These are phyloP conservation scores for Lithophane socia DNA, from an alignment of 2,888 invertebrate genomes.

Conservation along the genomic window DNA sequence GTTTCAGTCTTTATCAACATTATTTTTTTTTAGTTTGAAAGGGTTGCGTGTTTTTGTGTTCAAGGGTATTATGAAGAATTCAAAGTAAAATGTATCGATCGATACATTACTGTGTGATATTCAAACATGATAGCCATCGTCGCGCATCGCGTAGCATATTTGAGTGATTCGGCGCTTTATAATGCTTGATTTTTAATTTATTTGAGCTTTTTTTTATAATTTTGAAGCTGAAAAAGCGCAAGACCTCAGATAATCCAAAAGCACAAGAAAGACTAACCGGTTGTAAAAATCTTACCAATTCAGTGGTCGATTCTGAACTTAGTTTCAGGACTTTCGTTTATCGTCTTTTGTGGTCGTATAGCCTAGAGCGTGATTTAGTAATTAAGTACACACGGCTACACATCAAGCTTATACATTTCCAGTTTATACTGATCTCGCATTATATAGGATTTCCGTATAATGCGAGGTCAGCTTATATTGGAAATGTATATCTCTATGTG, in stretches of 20 bases:
- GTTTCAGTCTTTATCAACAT: background rate
- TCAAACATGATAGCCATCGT: background rate
- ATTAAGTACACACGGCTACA: no score
- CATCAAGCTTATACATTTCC: no score
- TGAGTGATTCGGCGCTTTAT: no score
- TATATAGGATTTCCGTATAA: no score
- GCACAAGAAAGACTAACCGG: background rate
- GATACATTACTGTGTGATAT: constrained; percentile 6
- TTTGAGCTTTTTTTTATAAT: no score
- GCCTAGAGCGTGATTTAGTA: no score
- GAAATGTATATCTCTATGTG: no score
- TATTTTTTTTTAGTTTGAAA: background rate
- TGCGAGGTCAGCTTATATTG: no score
- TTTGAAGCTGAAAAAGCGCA: no score
- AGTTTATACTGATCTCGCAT: no score
- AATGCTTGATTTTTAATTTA: no score
- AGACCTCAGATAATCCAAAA: no score
- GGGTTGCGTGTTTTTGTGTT: constrained; percentile 16
- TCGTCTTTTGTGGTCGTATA: background rate
- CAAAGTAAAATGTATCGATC: constrained; percentile 21
- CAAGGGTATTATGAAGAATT: constrained; percentile 27
- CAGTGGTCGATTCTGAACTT: background rate
- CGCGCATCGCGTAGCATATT: background rate
- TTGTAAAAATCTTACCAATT: background rate
- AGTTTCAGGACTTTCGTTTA: background rate